phyloP scores from a whole-genome alignment of 2,113 vertebrate genomes.

The Callithrix jacchus region DNA sequence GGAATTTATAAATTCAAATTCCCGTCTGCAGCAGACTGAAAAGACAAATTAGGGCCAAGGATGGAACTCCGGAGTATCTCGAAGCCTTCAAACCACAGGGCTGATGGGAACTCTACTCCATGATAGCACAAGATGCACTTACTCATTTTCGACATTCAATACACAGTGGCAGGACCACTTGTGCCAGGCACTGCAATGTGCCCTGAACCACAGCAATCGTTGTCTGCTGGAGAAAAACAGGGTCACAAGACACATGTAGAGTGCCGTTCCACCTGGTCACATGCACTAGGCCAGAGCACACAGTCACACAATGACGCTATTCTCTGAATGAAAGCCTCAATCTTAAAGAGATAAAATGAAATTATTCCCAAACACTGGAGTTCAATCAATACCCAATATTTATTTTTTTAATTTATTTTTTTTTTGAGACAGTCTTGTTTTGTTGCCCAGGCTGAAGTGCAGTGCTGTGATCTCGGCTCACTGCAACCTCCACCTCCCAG shows the following conservation, averaged over 20 bases:
- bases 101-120: fast-evolving
- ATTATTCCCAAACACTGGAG: neutral
- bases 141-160: too few species aligned
- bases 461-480: fast-evolving
- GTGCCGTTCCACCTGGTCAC: neutral
- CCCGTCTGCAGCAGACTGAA: fast-evolving
- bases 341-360: neutral
- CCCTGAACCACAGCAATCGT: too few species aligned
- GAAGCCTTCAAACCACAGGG: neutral
- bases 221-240: fast-evolving
- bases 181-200: neutral
- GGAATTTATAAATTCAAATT: fast-evolving
- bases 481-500: too few species aligned
- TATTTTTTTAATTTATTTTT: neutral
- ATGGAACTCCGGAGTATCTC: fast-evolving
- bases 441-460: too few species aligned
- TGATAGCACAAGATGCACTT: fast-evolving
- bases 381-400: neutral
- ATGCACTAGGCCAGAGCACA: fast-evolving
- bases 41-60: fast-evolving
- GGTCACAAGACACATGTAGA: neutral
- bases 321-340: neutral
- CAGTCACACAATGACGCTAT: fast-evolving
- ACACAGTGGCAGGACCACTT: fast-evolving
- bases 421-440: too few species aligned